Conservation (phyloP, 64 coral and sea anemone species). For the Montipora cactus region DNA sequence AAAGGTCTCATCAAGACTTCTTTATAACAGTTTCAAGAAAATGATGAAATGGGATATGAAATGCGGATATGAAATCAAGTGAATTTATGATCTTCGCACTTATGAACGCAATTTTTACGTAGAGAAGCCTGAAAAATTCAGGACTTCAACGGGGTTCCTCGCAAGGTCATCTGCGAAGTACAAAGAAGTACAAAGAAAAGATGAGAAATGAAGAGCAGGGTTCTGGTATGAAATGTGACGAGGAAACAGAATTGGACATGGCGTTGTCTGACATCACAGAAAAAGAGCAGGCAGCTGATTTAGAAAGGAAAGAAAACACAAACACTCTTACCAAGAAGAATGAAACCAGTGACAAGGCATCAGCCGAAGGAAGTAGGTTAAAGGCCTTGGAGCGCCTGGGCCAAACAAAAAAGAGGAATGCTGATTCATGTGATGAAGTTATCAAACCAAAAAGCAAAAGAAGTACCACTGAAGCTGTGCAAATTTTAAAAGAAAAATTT, state of each 20-base stretch:
- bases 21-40: too few relatives aligned
- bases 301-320: slow-evolving; percentile 67
- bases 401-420: slow-evolving; percentile 60
- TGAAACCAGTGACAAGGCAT: slow-evolving; percentile 35
- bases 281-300: slow-evolving; percentile 59
- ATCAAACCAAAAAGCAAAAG: slow-evolving; percentile 39
- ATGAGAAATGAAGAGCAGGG: slow-evolving; percentile 46
- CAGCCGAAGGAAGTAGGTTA: slow-evolving; percentile 42
- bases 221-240: slow-evolving; percentile 57
- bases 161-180: too few relatives aligned
- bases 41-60: too few relatives aligned
- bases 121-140: too few relatives aligned
- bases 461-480: slow-evolving; percentile 55
- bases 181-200: slow-evolving; percentile 50
- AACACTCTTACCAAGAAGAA: too few relatives aligned
- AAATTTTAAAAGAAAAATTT: slow-evolving; percentile 52
- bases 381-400: slow-evolving; percentile 58
- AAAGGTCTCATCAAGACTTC: too few relatives aligned
- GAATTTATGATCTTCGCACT: too few relatives aligned
- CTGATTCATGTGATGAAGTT: slow-evolving; percentile 40
- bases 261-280: slow-evolving; percentile 55
- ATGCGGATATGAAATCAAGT: too few relatives aligned
- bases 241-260: slow-evolving; percentile 57
- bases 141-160: too few relatives aligned
- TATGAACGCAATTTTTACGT: too few relatives aligned